A percentile compares a stretch with the other conserved stretches of the same genome.
These are phyloP conservation scores for Ceratothoa steindachneri DNA, from an alignment of 2,888 invertebrate species.

Conservation along the genomic window DNA sequence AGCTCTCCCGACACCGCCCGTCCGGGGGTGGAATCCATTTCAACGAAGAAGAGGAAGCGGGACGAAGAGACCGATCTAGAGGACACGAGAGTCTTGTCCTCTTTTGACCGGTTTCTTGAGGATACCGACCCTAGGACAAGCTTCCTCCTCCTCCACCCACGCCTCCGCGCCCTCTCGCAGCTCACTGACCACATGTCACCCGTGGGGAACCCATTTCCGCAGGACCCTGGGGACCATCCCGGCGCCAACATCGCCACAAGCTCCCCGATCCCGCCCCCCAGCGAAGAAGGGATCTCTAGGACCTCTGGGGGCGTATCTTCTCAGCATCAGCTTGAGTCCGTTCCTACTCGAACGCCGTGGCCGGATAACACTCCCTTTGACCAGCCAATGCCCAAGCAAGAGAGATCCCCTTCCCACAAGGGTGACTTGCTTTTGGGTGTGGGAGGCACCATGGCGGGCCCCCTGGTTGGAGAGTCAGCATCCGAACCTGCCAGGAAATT, in stretches of 20 bases:
- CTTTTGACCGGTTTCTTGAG: not conserved
- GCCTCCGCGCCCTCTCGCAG: slow-evolving; percentile 26
- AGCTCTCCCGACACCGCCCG: not conserved
- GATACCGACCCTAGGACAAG: not conserved
- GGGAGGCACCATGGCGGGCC: not conserved
- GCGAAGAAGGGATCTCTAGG: not conserved
- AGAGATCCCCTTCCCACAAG: not conserved
- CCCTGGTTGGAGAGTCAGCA: not conserved
- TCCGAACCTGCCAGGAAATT: not conserved
- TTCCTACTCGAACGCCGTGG: not conserved
- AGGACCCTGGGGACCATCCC: not conserved
- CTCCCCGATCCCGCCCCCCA: slow-evolving; percentile 23
- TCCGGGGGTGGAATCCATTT: not conserved
- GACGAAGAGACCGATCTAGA: not conserved
- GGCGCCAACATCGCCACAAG: slow-evolving; percentile 35
- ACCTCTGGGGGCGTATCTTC: too few relatives aligned
- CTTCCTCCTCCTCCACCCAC: not conserved
- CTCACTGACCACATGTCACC: slow-evolving; percentile 39
- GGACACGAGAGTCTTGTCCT: not conserved
- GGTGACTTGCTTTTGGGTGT: not conserved
- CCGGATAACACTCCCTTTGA: not conserved
- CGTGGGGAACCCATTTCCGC: slow-evolving; percentile 18
- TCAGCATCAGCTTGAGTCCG: not conserved
- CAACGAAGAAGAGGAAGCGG: not conserved
- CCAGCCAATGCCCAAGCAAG: not conserved